Evolutionary conservation across 2,113 vertebrate species (phyloP).

Genomic region (Himantopus leucocephalus): DNA sequence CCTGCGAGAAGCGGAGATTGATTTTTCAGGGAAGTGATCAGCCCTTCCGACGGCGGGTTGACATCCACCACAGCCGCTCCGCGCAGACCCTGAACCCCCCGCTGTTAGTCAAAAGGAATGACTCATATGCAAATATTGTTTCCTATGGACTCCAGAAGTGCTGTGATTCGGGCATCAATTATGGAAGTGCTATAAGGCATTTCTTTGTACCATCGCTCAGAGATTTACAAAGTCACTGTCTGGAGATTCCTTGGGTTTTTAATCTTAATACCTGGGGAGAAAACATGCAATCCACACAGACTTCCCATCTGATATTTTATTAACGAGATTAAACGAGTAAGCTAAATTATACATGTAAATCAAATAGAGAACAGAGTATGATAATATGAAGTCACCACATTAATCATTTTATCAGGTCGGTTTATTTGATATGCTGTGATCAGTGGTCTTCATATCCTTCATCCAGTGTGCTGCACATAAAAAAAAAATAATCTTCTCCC

Average conservation of each 20-base stretch:
- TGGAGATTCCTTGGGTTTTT: conserved; percentile 4
- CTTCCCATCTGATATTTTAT: conserved; percentile 27
- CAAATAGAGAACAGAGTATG: conserved; percentile 23
- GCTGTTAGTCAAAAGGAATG: not conserved
- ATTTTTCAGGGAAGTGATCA: not conserved
- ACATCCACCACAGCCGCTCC: not conserved
- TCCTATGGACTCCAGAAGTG: not conserved
- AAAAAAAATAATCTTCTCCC: not conserved
- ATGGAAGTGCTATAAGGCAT: not conserved
- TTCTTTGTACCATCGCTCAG: not conserved
- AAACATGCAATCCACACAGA: not conserved
- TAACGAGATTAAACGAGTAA: conserved; percentile 56
- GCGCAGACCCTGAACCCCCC: not conserved
- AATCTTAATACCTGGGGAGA: conserved; percentile 6
- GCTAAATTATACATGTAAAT: conserved; percentile 59
- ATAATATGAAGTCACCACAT: not conserved
- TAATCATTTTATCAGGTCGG: not conserved
- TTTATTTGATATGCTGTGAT: not conserved
- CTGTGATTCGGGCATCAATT: not conserved
- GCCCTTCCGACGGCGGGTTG: not conserved
- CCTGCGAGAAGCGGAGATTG: not conserved
- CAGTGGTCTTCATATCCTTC: not conserved
- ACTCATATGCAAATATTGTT: not conserved
- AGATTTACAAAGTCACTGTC: not conserved
- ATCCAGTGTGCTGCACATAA: not conserved